Percentiles rank a stretch among this genome's conserved stretches.
phyloP scores from a whole-genome alignment of 2,113 vertebrate species.

The Sander vitreus region DNA sequence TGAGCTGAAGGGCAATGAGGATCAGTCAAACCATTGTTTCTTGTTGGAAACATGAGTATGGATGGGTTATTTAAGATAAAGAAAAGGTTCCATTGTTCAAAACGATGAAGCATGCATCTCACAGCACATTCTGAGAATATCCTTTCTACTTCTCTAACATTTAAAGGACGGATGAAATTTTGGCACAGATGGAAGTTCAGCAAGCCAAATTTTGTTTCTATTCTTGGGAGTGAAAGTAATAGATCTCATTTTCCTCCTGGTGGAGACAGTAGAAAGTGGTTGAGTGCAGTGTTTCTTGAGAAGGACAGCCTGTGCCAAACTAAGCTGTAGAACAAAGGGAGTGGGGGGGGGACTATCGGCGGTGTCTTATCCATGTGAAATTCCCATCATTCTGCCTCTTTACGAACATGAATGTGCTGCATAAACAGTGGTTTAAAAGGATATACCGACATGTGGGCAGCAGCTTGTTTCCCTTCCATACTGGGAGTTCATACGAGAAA shows the following conservation, averaged over 20 bases:
- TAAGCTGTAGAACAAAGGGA: conserved; percentile 63
- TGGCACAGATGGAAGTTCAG: conserved; percentile 14
- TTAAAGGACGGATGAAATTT: conserved; percentile 35
- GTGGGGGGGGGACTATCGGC: conserved; percentile 7
- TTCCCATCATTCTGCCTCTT: conserved; percentile 67
- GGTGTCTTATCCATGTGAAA: conserved; percentile 73
- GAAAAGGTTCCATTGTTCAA: not conserved
- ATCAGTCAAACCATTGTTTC: not conserved
- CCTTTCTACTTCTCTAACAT: conserved; percentile 29
- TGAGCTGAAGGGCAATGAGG: not conserved
- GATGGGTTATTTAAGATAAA: not conserved
- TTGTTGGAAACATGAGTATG: not conserved
- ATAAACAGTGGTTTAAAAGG: conserved; percentile 64
- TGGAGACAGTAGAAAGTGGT: conserved; percentile 67
- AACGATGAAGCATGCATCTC: not conserved
- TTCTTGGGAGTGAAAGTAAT: conserved; percentile 64
- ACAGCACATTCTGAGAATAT: conserved; percentile 16
- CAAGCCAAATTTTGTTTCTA: conserved; percentile 47
- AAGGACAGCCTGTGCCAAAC: conserved; percentile 59
- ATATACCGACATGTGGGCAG: conserved; percentile 49
- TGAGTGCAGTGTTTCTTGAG: conserved; percentile 56
- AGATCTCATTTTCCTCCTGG: conserved; percentile 60
- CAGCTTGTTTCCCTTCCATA: conserved; percentile 57
- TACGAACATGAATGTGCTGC: conserved; percentile 35
- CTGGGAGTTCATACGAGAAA: conserved; percentile 39